Conservation (phyloP, 2,888 invertebrate genomes). For the Lissonota sp. region DNA sequence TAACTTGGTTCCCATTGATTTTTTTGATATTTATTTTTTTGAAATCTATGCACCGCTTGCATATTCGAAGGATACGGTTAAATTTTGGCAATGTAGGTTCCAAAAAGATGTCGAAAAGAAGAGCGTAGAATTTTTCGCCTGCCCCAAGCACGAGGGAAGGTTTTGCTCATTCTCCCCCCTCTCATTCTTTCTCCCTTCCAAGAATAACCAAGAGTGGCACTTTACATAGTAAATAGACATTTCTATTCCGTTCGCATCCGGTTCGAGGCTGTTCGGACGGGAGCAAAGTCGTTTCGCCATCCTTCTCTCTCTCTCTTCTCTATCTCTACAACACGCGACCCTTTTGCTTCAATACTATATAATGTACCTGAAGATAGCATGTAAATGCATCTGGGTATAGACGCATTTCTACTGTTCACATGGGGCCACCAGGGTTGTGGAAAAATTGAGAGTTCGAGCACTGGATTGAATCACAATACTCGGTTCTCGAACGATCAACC, state of each 20-base stretch:
- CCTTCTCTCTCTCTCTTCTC: conserved; percentile 22
- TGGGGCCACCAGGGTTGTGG: conserved; percentile 46
- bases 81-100: conserved; percentile 12
- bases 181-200: conserved; percentile 48
- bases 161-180: conserved; percentile 20
- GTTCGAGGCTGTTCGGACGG: conserved; percentile 59
- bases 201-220: conserved; percentile 66
- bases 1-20: too few species aligned
- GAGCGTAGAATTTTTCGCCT: conserved; percentile 45
- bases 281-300: conserved; percentile 58
- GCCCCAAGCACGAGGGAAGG: not conserved
- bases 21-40: too few species aligned
- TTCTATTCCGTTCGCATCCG: conserved; percentile 69
- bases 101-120: conserved; percentile 26
- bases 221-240: conserved; percentile 71
- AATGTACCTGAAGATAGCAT: conserved; percentile 13
- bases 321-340: conserved; percentile 6
- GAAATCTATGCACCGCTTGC: too few species aligned
- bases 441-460: conserved; percentile 66
- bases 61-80: too few species aligned
- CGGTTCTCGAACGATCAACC: conserved; percentile 53
- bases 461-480: conserved; percentile 68
- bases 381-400: too few species aligned
- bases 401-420: conserved; percentile 24
- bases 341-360: conserved; percentile 24